phyloP scores from a whole-genome alignment of 2,113 vertebrate species.

The Pongo pygmaeus region DNA sequence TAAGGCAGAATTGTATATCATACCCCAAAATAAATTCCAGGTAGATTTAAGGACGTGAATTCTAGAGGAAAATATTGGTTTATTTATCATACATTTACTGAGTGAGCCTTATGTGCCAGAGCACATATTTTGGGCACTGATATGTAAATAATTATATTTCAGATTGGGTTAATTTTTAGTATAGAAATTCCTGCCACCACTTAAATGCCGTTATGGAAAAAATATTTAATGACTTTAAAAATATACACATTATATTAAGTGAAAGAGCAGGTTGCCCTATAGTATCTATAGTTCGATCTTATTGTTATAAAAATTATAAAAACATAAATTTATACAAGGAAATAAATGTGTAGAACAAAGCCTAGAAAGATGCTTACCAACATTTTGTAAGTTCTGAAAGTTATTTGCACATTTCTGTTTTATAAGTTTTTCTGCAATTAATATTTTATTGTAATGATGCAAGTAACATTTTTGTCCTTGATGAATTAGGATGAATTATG shows the following conservation, averaged over 20 bases:
- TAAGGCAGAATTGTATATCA: not conserved
- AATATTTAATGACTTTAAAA: conserved; percentile 33
- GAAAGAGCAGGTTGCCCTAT: not conserved
- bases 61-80: not conserved
- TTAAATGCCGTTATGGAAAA: not conserved
- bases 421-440: conserved; percentile 22
- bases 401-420: conserved; percentile 32
- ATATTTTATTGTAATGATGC: conserved; percentile 45
- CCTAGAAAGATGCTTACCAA: not conserved
- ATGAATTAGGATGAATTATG: conserved; percentile 49
- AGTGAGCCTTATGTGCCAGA: not conserved
- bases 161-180: not conserved
- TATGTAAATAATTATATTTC: not conserved
- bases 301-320: not conserved
- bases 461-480: conserved; percentile 43
- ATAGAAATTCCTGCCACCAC: not conserved
- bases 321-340: not conserved
- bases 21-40: conserved; percentile 17
- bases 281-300: not conserved
- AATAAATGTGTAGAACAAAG: not conserved
- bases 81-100: not conserved
- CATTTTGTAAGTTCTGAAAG: not conserved
- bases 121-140: not conserved
- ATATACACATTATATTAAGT: not conserved
- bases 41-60: not conserved